Evolutionary conservation across 2,888 invertebrate genomes (phyloP), one percentile per base, ranked within the genome.

Genomic region (Luffia ferchaultella): DNA sequence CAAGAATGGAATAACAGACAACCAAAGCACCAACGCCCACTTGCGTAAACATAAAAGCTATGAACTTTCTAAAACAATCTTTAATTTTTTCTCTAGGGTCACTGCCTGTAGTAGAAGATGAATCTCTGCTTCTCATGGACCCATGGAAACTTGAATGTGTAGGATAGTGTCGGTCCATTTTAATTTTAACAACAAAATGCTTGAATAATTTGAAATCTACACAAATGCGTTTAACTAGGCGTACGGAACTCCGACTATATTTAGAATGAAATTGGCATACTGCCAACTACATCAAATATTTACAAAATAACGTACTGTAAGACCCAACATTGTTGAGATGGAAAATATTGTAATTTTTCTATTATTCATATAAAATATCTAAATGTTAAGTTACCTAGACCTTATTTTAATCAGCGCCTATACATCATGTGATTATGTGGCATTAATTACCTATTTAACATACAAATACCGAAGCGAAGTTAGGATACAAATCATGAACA

Each of bases 21-120:
- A 95, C 92, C 16, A 95, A 80, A 7, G 93, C 95, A 51, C 95
- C 95, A 40, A 95, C 95, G 58, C 95, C 95, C 63, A 93, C 91
- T 86, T 95, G 95, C 5, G 95, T 95, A 78, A 93, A 95, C 95
- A 95, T 95, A 65, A 95, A 95, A 5, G 94, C 93, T 51, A 93
- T 89, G 60, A 94, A 86, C 72, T 94, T 94, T 44, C 95, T 86
- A 62, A 92, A 92, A 68, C 93, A 95, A 65, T 93, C 92, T 72
- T 93, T 93, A 51, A 95, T 87, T 64, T 90, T 91, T 64, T 92
- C 92, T 30, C 89, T 80, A 0, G 91, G 89, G 60, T 91, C 90
- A 63, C 87, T 86, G 52, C 86, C 88, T 44, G 86, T 87, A 17
- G 88, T 87, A 0, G 90, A 88, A 1, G 90, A 89, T 0, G 90